These are phyloP conservation scores for Schrankia costaestrigalis DNA, from an alignment of 2,888 invertebrate species.

Conservation along the genomic window DNA sequence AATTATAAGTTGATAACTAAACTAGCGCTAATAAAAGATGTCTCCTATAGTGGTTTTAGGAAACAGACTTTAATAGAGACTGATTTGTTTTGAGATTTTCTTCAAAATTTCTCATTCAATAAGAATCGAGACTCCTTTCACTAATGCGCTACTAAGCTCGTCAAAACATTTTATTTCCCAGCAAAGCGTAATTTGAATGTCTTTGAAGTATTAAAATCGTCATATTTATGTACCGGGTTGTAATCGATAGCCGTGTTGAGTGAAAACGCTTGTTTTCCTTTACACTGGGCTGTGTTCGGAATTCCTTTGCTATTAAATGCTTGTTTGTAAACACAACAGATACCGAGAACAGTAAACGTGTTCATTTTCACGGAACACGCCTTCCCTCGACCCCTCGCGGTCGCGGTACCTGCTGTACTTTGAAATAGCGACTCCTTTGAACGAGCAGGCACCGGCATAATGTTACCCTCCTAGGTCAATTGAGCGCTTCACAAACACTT, in stretches of 20 bases:
- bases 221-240: no score
- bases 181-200: no score
- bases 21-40: no score
- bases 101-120: no score
- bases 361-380: slow-evolving; percentile 61
- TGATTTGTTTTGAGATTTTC: no score
- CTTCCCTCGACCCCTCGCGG: slow-evolving; percentile 40
- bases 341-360: slow-evolving; percentile 47
- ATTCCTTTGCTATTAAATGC: slow-evolving; percentile 70
- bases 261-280: slow-evolving; percentile 69
- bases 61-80: no score
- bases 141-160: no score
- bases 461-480: slow-evolving; percentile 37
- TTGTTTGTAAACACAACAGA: slow-evolving; percentile 69
- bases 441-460: slow-evolving; percentile 28
- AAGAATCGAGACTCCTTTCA: no score
- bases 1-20: no score
- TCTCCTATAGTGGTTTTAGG: no score
- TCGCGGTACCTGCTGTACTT: slow-evolving; percentile 34
- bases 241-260: slow-evolving; percentile 35
- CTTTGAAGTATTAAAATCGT: no score
- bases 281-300: slow-evolving; percentile 59
- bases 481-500: slow-evolving; percentile 23
- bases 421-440: slow-evolving; percentile 48
- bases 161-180: no score